Evolutionary conservation across 1,140 invertebrate species (phyloP).

Genomic region (Stegodyphus dumicola): DNA sequence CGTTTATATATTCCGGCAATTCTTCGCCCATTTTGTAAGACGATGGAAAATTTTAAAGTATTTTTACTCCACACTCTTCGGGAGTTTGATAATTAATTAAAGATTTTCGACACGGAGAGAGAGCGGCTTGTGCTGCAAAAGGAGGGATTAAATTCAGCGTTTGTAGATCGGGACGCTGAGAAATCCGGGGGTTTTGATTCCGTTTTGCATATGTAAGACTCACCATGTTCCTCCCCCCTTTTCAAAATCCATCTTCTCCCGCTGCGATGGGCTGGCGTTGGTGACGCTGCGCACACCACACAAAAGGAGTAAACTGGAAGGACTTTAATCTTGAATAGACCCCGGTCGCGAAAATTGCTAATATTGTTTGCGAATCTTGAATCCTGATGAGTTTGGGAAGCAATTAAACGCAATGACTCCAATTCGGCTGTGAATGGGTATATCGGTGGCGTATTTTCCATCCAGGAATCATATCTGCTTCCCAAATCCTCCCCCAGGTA

Average conservation of each 20-base stretch:
- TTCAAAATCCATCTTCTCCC: slow-evolving; percentile 1
- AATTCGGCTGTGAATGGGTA: slow-evolving; percentile 21
- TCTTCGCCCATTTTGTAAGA: slow-evolving; percentile 21
- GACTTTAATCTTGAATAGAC: slow-evolving; percentile 46
- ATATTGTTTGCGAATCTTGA: slow-evolving; percentile 52
- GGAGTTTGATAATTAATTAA: slow-evolving; percentile 51
- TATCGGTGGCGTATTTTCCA: not conserved
- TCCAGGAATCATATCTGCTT: not conserved
- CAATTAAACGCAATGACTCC: slow-evolving; percentile 52
- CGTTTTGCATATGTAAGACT: slow-evolving; percentile 53
- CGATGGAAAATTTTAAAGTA: slow-evolving; percentile 32
- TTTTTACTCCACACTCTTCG: slow-evolving; percentile 21
- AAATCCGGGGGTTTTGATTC: slow-evolving; percentile 42
- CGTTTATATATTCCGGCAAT: not conserved
- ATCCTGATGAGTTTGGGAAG: slow-evolving; percentile 53
- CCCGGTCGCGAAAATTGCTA: slow-evolving; percentile 41
- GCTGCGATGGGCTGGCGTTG: slow-evolving; percentile 3
- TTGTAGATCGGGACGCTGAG: slow-evolving; percentile 9
- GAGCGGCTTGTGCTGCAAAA: slow-evolving; percentile 17
- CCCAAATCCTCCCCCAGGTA: slow-evolving; percentile 10
- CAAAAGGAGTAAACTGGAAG: slow-evolving; percentile 13
- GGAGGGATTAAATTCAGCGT: slow-evolving; percentile 1
- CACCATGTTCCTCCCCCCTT: not conserved
- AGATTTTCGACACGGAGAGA: slow-evolving; percentile 18
- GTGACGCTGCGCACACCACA: not conserved